Conservation (phyloP, 2,888 invertebrate species). For the Malacosoma neustria region DNA sequence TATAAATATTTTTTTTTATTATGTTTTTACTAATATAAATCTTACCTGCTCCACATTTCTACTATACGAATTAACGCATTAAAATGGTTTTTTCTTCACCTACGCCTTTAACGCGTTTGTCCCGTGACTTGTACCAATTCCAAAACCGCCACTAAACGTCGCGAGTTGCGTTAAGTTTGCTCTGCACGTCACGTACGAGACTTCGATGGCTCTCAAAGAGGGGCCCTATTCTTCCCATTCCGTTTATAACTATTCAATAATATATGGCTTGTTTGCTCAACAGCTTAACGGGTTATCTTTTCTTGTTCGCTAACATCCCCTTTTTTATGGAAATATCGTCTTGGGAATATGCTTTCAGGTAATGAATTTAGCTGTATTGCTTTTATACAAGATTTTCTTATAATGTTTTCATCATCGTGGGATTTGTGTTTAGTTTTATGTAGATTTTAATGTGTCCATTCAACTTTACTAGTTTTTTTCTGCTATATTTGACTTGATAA, state of each 20-base stretch:
- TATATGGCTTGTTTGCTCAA: constrained; percentile 23
- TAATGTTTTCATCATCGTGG: too few relatives aligned
- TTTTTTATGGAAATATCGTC: constrained; percentile 10
- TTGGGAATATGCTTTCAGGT: background rate
- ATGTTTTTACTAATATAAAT: too few relatives aligned
- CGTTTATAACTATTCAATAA: constrained; percentile 49
- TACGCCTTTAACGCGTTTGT: too few relatives aligned
- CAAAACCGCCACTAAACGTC: constrained; percentile 29
- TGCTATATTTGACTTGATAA: too few relatives aligned
- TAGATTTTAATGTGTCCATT: too few relatives aligned
- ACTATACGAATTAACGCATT: too few relatives aligned
- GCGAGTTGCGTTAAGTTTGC: constrained; percentile 32
- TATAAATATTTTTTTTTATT: too few relatives aligned
- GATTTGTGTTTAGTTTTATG: too few relatives aligned
- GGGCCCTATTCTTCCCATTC: constrained; percentile 38
- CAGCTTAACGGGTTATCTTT: constrained; percentile 11
- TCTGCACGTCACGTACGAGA: constrained; percentile 43
- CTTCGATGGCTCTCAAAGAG: constrained; percentile 39
- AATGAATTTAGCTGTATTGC: background rate
- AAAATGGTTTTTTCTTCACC: too few relatives aligned
- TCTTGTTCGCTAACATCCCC: constrained; percentile 2
- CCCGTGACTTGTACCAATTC: constrained; percentile 15
- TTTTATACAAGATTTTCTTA: too few relatives aligned
- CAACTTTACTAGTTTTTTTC: too few relatives aligned
- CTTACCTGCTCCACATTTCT: too few relatives aligned